Evolutionary conservation across 2,113 vertebrate species (phyloP).

Genomic region (Peromyscus maniculatus): DNA sequence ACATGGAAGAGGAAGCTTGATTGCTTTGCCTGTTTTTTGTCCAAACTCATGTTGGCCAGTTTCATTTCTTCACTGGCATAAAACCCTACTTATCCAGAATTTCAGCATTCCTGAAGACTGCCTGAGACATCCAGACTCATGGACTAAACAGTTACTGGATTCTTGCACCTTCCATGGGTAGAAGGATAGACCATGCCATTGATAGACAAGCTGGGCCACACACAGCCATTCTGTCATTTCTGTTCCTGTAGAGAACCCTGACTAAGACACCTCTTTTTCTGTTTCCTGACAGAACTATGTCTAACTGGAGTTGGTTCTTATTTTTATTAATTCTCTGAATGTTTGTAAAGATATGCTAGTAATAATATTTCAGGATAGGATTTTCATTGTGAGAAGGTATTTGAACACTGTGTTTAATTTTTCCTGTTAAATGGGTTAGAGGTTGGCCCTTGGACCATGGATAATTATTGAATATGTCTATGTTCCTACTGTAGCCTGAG

Average conservation of each 20-base stretch:
- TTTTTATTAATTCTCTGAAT: conserved; percentile 5
- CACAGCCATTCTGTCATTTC: too few relatives aligned
- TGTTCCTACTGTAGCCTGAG: neutral
- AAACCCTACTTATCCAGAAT: too few relatives aligned
- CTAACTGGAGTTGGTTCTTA: neutral
- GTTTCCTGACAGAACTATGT: neutral
- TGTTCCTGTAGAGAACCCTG: neutral
- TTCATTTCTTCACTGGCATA: neutral
- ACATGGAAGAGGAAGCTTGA: neutral
- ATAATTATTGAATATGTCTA: neutral
- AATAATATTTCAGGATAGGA: neutral
- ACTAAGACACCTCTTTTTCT: neutral
- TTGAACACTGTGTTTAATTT: neutral
- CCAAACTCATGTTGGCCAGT: neutral
- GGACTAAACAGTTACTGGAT: neutral
- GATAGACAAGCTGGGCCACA: neutral
- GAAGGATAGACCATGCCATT: neutral
- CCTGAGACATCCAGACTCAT: neutral
- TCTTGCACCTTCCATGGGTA: neutral
- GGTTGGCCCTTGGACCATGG: neutral
- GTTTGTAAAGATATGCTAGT: neutral
- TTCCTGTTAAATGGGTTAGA: neutral
- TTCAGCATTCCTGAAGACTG: neutral
- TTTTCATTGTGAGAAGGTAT: conserved; percentile 11
- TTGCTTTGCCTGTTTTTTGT: neutral